These are phyloP conservation scores for Brachionus koreanus DNA, from an alignment of 1,140 invertebrate species.

Conservation along the genomic window DNA sequence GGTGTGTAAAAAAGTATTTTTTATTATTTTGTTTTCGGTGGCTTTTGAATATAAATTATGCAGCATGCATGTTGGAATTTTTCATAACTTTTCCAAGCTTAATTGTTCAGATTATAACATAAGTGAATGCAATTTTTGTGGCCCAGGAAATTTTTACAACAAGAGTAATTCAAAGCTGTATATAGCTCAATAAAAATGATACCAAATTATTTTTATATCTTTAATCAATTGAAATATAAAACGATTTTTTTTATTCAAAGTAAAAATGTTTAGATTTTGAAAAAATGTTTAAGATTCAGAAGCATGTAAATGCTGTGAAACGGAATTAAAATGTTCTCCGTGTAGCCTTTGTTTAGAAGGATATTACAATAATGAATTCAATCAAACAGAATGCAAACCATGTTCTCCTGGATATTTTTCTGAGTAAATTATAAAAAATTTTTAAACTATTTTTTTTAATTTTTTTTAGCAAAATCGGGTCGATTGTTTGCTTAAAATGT, in stretches of 20 bases:
- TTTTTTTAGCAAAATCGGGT: constrained; percentile 1
- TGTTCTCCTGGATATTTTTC: background rate
- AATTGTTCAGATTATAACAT: constrained; percentile 30
- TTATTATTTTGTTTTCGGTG: background rate
- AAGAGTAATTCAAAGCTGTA: background rate
- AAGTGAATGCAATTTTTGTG: constrained; percentile 21
- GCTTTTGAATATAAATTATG: background rate
- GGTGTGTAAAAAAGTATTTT: background rate
- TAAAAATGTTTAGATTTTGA: background rate
- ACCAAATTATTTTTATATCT: background rate
- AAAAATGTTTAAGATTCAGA: constrained; percentile 10
- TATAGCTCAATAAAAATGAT: background rate
- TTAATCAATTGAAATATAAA: background rate
- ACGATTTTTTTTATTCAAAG: background rate
- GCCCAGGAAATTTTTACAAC: constrained; percentile 36
- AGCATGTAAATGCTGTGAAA: background rate
- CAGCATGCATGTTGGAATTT: background rate
- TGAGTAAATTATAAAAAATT: background rate
- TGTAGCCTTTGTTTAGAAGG: background rate
- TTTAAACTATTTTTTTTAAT: background rate
- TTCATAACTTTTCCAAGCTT: background rate
- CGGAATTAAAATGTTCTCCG: background rate
- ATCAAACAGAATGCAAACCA: constrained; percentile 23
- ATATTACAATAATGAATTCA: background rate
- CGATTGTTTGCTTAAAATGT: background rate